Conservation (phyloP, 2,797 vertebrate genomes). For the Leptodactylus fallax region DNA sequence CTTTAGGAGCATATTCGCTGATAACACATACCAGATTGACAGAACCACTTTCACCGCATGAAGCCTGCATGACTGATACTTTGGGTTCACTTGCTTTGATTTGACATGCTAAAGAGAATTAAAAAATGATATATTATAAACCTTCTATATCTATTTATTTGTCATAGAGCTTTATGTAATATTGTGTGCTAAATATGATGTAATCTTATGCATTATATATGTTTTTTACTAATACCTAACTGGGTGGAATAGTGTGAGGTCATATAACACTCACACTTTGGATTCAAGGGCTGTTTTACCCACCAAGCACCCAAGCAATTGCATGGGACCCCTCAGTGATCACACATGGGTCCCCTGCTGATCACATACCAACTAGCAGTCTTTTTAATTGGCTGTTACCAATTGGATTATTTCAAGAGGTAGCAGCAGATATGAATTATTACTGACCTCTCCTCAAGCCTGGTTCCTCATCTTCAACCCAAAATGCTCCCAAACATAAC, state of each 20-base stretch:
- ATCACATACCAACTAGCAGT: no score
- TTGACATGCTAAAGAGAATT: slow-evolving; percentile 5
- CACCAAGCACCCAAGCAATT: no score
- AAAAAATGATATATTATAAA: not conserved
- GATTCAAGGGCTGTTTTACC: no score
- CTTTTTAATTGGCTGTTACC: no score
- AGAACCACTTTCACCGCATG: slow-evolving; percentile 37
- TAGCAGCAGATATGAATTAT: no score
- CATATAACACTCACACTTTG: not conserved
- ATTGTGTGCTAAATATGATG: not conserved
- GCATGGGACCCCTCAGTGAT: no score
- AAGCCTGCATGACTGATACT: slow-evolving; percentile 45
- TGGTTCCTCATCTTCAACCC: no score
- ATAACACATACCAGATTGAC: slow-evolving; percentile 51
- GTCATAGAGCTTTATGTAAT: not conserved
- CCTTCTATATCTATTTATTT: not conserved
- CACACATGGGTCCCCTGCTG: no score
- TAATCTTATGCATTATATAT: not conserved
- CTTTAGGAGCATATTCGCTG: slow-evolving; percentile 27
- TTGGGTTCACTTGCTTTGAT: not conserved
- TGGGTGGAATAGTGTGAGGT: not conserved
- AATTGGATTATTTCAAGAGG: no score
- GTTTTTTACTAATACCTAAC: not conserved
- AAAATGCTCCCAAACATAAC: no score
- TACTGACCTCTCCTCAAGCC: no score